Base-by-base conservation (phyloP, 2,888 invertebrate species). In the Clusia tigrina region DNA sequence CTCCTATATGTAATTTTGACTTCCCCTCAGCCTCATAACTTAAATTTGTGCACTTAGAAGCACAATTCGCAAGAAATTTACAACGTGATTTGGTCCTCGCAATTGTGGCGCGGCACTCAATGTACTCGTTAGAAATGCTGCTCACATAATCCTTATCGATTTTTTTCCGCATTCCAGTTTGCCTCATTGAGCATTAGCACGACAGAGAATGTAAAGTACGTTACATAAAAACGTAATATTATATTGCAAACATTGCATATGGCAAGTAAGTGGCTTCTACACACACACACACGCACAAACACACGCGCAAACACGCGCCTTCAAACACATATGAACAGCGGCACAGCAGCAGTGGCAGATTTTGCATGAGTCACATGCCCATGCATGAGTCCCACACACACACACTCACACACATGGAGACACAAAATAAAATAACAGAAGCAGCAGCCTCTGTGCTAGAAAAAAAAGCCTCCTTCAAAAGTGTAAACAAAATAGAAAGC, bases 101-200 rank as follows among this genome's bases (percentile, higher is more conserved):
- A n/a, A 9, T 32, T 12, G 12, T 12, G 12, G 32, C 32, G 32
- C 32, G 12, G 12, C 32, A 18, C 48, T 48, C 22, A 48, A 48
- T 48, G 5, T 15, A 22, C 48, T 48, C 48, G 48, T 48, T 48
- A 22, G 48, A 22, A 48, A 48, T 20, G 18, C 48, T 48, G 48
- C 48, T 48, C 48, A 22, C 20, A 48, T 20, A 48, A 48, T 48
- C 48, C 48, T 48, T 2, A 2, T 63, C 62, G 69, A 67, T 57
- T 67, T 69, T 69, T 67, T 60, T 58, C 60, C 54, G 55, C 32
- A 66, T 51, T 59, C 66, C 20, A 17, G 20, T 52, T 5, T 38
- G 61, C 64, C 46, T 54, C 61, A 61, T 20, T 56, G 58, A 56
- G 64, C 57, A 58, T 15, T 18, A 25, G n/a, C 62, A 37, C 17